Percentiles rank a stretch among this genome's conserved stretches.
Conservation (phyloP, 2,797 vertebrate species). For the Eurystomus glaucurus region DNA sequence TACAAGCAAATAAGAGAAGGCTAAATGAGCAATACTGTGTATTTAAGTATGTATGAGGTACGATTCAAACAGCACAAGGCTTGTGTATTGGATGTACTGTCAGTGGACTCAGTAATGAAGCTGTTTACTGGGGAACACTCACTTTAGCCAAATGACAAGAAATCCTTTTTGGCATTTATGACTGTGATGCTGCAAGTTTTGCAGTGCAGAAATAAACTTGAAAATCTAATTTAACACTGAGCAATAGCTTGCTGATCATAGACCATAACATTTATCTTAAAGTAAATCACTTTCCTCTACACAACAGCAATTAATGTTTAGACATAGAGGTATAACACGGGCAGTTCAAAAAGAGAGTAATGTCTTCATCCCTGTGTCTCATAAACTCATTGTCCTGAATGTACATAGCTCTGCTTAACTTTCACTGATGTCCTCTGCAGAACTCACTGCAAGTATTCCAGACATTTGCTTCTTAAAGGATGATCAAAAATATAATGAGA, state of each 20-base stretch:
- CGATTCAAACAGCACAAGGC: not conserved
- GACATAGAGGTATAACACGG: not conserved
- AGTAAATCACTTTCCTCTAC: not conserved
- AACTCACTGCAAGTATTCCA: not conserved
- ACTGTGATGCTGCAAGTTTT: slow-evolving; percentile 10
- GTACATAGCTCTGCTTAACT: not conserved
- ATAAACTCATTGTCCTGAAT: not conserved
- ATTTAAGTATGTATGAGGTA: slow-evolving; percentile 64
- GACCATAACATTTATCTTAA: not conserved
- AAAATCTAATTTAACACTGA: slow-evolving; percentile 42
- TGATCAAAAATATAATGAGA: not conserved
- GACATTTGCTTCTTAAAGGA: not conserved
- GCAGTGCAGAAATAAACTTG: not conserved
- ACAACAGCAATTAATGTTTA: slow-evolving; percentile 6
- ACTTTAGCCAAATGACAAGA: not conserved
- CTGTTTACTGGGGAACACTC: not conserved
- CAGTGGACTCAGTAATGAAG: not conserved
- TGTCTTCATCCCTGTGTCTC: not conserved
- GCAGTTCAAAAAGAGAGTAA: not conserved
- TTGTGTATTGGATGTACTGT: not conserved
- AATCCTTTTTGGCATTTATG: slow-evolving; percentile 24
- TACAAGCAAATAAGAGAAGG: not conserved
- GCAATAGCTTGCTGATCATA: slow-evolving; percentile 8
- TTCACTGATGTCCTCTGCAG: not conserved
- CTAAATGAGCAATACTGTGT: slow-evolving; percentile 43